phyloP scores from a whole-genome alignment of 2,113 vertebrate genomes.

The Engystomops pustulosus region DNA sequence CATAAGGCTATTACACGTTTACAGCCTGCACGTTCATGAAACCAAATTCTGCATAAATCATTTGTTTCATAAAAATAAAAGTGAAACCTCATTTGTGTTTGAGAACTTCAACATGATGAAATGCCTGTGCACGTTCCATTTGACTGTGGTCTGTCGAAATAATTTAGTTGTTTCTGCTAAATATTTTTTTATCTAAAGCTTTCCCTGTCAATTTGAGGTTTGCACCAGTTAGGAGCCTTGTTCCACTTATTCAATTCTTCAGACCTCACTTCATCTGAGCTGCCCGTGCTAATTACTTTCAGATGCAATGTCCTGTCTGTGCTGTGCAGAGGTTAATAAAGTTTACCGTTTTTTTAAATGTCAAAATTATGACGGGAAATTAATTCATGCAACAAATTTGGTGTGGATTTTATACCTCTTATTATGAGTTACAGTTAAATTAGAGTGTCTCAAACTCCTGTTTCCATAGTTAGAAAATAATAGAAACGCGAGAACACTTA shows the following conservation, averaged over 20 bases:
- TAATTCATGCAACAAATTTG: too few relatives aligned
- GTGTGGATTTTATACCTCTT: too few relatives aligned
- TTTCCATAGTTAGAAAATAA: too few relatives aligned
- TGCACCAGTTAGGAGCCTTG: conserved; percentile 26
- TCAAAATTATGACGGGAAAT: background rate
- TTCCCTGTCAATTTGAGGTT: conserved; percentile 34
- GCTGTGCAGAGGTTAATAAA: background rate
- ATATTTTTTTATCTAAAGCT: conserved; percentile 24
- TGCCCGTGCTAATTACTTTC: background rate
- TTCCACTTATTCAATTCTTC: background rate
- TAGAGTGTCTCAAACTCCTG: too few relatives aligned
- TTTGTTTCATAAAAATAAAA: conserved; percentile 34
- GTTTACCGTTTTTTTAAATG: background rate
- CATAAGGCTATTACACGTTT: background rate
- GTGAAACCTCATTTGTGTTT: conserved; percentile 33
- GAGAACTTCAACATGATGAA: conserved; percentile 26
- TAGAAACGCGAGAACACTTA: too few relatives aligned
- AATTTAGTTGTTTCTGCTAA: conserved; percentile 23
- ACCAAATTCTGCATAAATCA: conserved; percentile 38
- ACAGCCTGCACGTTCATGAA: background rate
- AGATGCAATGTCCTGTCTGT: conserved; percentile 5
- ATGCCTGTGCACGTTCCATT: conserved; percentile 4
- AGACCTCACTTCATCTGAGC: conserved; percentile 14
- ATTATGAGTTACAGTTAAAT: too few relatives aligned
- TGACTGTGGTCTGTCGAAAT: conserved; percentile 10